phyloP scores from a whole-genome alignment of 2,888 invertebrate genomes.

The Dorcus parallelipipedus region DNA sequence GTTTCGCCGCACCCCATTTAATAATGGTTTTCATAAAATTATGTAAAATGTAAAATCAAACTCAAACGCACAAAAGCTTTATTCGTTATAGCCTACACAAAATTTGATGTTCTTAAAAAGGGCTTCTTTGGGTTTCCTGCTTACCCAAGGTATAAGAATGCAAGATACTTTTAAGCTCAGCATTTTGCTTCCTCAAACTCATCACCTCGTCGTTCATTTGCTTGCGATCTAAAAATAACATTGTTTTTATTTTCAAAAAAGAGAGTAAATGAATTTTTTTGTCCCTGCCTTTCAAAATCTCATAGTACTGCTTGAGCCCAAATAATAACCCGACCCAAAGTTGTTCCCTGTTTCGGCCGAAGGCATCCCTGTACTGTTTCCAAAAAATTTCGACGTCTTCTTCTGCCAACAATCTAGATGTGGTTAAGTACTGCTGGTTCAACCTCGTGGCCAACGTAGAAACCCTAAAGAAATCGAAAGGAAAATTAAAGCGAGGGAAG shows the following conservation, averaged over 20 bases:
- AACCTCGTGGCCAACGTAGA: constrained; percentile 43
- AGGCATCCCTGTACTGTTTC: constrained; percentile 60
- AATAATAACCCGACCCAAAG: constrained; percentile 68
- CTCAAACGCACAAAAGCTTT: no score
- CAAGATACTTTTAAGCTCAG: constrained; percentile 64
- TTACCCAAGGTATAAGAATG: constrained; percentile 53
- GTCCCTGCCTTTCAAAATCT: constrained; percentile 57
- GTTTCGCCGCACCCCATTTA: no score
- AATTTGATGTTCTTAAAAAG: no score
- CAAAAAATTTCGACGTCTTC: constrained; percentile 65
- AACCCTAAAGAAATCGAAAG: constrained; percentile 23
- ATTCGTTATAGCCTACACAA: no score
- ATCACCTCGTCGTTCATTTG: constrained; percentile 64
- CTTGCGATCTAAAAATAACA: constrained; percentile 57
- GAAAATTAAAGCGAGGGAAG: background rate
- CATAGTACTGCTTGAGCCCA: constrained; percentile 63
- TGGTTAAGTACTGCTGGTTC: constrained; percentile 44
- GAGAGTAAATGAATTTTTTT: background rate
- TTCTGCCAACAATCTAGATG: constrained; percentile 53
- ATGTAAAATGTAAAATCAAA: no score
- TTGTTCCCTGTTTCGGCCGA: constrained; percentile 59
- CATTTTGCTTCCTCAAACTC: constrained; percentile 63
- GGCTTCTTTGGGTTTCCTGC: no score
- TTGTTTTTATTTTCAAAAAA: constrained; percentile 9
- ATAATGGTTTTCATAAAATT: no score